phyloP scores from a whole-genome alignment of 2,888 invertebrate genomes.

The Chaitophorus viminalis region DNA sequence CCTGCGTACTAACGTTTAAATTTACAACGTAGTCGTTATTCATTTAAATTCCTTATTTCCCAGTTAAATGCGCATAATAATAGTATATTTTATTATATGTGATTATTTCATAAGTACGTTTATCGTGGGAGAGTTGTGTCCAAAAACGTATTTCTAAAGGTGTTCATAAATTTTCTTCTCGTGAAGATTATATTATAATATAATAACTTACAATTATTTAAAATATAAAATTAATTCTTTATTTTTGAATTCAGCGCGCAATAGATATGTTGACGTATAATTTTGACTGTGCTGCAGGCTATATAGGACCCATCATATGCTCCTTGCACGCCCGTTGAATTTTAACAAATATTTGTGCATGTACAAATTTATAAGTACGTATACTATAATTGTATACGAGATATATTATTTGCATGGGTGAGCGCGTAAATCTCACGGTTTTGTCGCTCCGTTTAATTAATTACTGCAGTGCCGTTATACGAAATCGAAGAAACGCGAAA shows the following conservation, averaged over 20 bases:
- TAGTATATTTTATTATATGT: no score
- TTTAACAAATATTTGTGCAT: not conserved
- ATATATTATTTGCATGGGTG: not conserved
- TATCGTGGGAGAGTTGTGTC: no score
- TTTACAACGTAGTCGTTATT: no score
- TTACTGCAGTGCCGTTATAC: not conserved
- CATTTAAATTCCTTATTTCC: no score
- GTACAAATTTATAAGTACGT: not conserved
- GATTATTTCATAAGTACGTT: no score
- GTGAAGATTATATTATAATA: not conserved
- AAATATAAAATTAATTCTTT: no score
- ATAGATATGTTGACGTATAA: not conserved
- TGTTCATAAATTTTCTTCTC: not conserved
- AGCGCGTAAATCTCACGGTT: no score
- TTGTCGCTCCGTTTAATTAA: not conserved
- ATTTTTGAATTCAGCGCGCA: no score
- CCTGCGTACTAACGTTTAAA: no score
- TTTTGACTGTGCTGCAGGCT: not conserved
- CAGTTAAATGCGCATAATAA: no score
- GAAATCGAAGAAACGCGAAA: not conserved
- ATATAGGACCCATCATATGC: not conserved
- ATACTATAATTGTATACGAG: not conserved
- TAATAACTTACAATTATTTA: not conserved
- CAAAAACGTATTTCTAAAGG: no score
- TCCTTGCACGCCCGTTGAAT: slow-evolving; percentile 11